Evolutionary conservation across 2,888 invertebrate species (phyloP), one percentile per base, ranked within the genome.

Genomic region (Drosophila tanythrix): DNA sequence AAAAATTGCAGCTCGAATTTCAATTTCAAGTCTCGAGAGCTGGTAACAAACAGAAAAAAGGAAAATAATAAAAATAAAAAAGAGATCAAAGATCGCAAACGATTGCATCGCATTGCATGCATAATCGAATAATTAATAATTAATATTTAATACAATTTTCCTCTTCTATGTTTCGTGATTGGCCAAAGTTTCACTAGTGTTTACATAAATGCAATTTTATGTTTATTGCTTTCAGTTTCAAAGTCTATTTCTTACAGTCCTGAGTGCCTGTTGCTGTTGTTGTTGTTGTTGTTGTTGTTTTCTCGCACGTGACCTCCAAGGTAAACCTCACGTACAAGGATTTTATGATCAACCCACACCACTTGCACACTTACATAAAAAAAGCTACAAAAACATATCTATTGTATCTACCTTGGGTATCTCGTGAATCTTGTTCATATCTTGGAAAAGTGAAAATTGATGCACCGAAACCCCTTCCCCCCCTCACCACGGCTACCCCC

Each of bases 251-350:
- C 82, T 71, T 53, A 67, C 70, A 69, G 40, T 66, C 62, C 61
- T 61, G 40, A 29, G 43, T 25, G 68, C 46, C 36, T 27, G 36
- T 31, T 70, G 68, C 58, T 53, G 57, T 62, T 68, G 67, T 35
- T 40, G 35, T 38, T 68, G 67, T 35, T 40, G 35, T 38, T 71
- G 55, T 58, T 75, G 69, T 53, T 73, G 72, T 72, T 76, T 71
- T 83, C 74, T 75, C 89, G 80, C 81, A 81, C 79, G 74, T 88
- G 88, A 88, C 88, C 88, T 88, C 90, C 57, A 88, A 90, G 76
- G 60, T 78, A 89, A 85, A 90, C 88, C 90, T 88, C 88, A 88
- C 88, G 88, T 88, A 90, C 81, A 86, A 86, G 89, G 85, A 85
- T 85, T 85, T 85, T 80, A 75, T 64, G 79, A 60, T 74, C 77